Percentiles rank a stretch among this genome's conserved stretches.
These are phyloP conservation scores for Pleuronectes platessa DNA, from an alignment of 2,113 vertebrate genomes.

Conservation along the genomic window DNA sequence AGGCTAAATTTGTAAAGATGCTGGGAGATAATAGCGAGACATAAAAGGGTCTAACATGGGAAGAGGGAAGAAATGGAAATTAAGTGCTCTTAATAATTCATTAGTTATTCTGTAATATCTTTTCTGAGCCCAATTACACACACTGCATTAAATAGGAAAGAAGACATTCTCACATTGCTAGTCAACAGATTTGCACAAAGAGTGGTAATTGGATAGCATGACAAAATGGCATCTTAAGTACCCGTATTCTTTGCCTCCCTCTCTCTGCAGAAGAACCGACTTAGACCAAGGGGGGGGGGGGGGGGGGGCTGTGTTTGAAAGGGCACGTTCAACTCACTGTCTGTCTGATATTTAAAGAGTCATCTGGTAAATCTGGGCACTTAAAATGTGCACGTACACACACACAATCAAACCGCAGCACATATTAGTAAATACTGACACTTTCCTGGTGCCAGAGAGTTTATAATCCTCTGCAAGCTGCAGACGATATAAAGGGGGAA, in stretches of 20 bases:
- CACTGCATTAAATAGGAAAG: constrained; percentile 2
- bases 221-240: constrained; percentile 45
- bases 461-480: constrained; percentile 50
- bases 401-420: constrained; percentile 21
- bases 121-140: constrained; percentile 42
- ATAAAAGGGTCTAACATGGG: constrained; percentile 39
- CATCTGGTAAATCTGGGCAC: constrained; percentile 42
- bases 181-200: constrained; percentile 39
- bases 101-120: constrained; percentile 56
- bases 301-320: constrained; percentile 50
- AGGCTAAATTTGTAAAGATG: constrained; percentile 56
- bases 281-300: constrained; percentile 32
- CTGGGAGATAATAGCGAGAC: constrained; percentile 31
- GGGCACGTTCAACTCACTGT: constrained; percentile 51
- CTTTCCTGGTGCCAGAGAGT: constrained; percentile 47
- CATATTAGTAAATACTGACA: constrained; percentile 47
- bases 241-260: constrained; percentile 4
- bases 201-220: constrained; percentile 41
- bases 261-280: constrained; percentile 12
- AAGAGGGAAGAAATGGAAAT: constrained; percentile 45
- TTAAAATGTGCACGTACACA: constrained; percentile 19
- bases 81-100: constrained; percentile 48
- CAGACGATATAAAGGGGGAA: constrained; percentile 50
- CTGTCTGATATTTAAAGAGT: constrained; percentile 61
- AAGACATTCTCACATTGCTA: constrained; percentile 22